A percentile compares a stretch with the other conserved stretches of the same genome.
Conservation (phyloP, 2,113 vertebrate species). For the Brachyistius frenatus region DNA sequence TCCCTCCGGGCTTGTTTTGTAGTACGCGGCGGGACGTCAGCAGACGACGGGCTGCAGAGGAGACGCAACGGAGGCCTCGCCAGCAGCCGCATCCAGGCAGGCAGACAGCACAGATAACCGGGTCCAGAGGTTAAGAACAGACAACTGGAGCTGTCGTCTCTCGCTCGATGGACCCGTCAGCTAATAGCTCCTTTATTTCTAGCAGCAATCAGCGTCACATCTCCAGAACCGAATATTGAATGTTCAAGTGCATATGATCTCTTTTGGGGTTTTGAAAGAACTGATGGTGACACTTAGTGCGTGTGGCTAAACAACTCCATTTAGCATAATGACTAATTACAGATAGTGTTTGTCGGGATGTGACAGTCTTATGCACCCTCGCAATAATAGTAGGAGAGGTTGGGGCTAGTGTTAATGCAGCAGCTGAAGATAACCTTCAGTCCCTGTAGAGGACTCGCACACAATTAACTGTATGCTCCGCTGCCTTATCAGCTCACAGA, state of each 20-base stretch:
- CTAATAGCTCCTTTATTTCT: slow-evolving; percentile 19
- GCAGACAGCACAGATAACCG: slow-evolving; percentile 17
- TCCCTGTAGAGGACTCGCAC: slow-evolving; percentile 64
- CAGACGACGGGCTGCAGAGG: slow-evolving; percentile 17
- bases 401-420: slow-evolving; percentile 49
- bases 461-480: slow-evolving; percentile 56
- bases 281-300: slow-evolving; percentile 17
- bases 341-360: slow-evolving; percentile 42
- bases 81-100: slow-evolving; percentile 28
- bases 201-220: background rate
- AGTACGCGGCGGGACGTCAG: slow-evolving; percentile 22
- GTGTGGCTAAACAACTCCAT: slow-evolving; percentile 33
- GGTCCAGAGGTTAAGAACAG: slow-evolving; percentile 19
- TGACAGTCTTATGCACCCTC: slow-evolving; percentile 39
- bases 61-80: slow-evolving; percentile 18
- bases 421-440: slow-evolving; percentile 72
- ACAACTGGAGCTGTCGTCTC: slow-evolving; percentile 10
- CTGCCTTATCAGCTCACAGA: slow-evolving; percentile 65
- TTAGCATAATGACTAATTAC: slow-evolving; percentile 55
- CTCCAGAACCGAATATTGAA: slow-evolving; percentile 24
- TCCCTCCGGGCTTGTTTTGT: slow-evolving; percentile 5
- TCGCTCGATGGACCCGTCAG: background rate
- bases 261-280: slow-evolving; percentile 32
- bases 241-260: slow-evolving; percentile 35
- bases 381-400: slow-evolving; percentile 49